Conservation (phyloP, 2,113 vertebrate genomes). For the Pomatostomus ruficeps region DNA sequence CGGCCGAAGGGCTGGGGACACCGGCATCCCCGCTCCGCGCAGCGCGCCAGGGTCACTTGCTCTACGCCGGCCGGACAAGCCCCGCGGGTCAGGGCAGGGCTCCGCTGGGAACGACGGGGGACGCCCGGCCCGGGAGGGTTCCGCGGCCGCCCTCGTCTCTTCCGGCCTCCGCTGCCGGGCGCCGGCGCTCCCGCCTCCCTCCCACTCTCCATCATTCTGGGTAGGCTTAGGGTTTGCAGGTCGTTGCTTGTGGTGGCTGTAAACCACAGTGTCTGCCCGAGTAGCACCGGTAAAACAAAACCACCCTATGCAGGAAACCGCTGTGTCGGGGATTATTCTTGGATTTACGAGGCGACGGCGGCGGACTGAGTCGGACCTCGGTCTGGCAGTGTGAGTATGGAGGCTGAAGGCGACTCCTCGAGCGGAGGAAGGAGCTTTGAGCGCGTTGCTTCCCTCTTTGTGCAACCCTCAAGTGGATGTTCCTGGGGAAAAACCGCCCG, state of each 20-base stretch:
- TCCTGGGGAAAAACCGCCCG: not conserved
- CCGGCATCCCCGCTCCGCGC: not conserved
- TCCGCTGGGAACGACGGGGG: not conserved
- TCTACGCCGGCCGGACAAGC: not conserved
- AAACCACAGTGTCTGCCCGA: not conserved
- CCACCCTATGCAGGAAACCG: conserved; percentile 27
- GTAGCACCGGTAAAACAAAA: conserved; percentile 22
- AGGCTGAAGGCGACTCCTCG: not conserved
- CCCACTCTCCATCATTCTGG: not conserved
- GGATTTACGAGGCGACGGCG: not conserved
- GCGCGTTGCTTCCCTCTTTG: not conserved
- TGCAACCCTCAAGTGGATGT: not conserved
- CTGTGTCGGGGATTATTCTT: not conserved
- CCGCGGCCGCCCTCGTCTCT: not conserved
- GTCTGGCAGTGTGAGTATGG: not conserved
- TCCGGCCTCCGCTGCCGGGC: not conserved
- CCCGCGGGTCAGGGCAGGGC: not conserved
- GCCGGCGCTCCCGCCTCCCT: not conserved
- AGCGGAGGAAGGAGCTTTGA: not conserved
- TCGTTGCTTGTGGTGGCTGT: not conserved
- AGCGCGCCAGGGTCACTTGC: not conserved
- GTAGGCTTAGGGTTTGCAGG: conserved; percentile 8
- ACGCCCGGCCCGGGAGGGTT: not conserved
- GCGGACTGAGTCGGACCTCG: not conserved
- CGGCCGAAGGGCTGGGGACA: not conserved